Evolutionary conservation across 2,113 vertebrate genomes (phyloP).

Genomic region (Aleadryas rufinucha): DNA sequence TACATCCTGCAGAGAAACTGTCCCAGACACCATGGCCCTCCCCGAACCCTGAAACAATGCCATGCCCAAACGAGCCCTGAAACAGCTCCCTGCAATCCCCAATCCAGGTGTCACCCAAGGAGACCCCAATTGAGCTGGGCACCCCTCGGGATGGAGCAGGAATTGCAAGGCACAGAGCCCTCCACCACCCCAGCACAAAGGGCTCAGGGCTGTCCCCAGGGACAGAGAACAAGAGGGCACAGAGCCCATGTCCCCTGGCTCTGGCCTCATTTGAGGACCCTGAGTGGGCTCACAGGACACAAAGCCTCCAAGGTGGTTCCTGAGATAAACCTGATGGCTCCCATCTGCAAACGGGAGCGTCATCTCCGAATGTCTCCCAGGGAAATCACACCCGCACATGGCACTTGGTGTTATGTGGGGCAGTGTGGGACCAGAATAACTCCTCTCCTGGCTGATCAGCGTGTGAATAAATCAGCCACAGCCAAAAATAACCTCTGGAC

Average conservation of each 20-base stretch:
- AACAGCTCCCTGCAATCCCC: neutral
- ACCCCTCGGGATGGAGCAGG: neutral
- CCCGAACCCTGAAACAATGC: rapidly evolving
- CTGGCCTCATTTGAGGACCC: neutral
- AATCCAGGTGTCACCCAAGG: neutral
- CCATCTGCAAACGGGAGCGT: neutral
- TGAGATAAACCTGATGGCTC: no score
- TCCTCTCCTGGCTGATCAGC: neutral
- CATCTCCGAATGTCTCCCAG: neutral
- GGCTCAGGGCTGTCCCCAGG: neutral
- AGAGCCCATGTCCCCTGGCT: neutral
- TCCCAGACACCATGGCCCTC: rapidly evolving
- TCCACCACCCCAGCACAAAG: neutral
- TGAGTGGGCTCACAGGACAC: rapidly evolving
- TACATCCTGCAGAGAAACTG: neutral
- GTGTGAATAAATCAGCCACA: neutral
- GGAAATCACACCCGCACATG: neutral
- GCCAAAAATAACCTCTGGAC: constrained; percentile 43
- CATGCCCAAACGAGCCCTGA: rapidly evolving
- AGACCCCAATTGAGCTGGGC: neutral
- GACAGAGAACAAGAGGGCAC: neutral
- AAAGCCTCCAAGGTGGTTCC: neutral
- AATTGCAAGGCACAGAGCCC: neutral
- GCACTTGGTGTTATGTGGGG: constrained; percentile 12
- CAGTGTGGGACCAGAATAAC: constrained; percentile 38